Percentiles rank a stretch among this genome's conserved stretches.
phyloP scores from a whole-genome alignment of 2,888 invertebrate species.

The Hirtodrosophila duncani region DNA sequence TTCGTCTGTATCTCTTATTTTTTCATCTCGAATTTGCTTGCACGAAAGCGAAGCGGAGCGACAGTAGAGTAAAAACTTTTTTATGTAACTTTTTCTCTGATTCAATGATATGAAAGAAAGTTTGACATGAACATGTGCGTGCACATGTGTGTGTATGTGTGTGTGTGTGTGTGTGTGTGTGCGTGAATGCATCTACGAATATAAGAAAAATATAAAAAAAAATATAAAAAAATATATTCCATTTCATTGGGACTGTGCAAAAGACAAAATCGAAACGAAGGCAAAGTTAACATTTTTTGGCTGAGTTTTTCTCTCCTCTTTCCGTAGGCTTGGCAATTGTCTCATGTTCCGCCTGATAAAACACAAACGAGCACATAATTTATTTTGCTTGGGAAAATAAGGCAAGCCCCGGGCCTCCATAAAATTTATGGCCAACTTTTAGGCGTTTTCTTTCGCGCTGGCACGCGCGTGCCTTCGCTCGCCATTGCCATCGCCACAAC shows the following conservation, averaged over 20 bases:
- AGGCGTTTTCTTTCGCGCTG: slow-evolving; percentile 1
- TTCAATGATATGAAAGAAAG: slow-evolving; percentile 46
- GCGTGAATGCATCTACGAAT: slow-evolving; percentile 13
- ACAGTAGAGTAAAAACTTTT: slow-evolving; percentile 38
- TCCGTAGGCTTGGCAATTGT: too few species aligned
- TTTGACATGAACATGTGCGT: slow-evolving; percentile 39
- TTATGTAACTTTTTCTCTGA: slow-evolving; percentile 36
- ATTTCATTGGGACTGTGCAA: slow-evolving; percentile 19
- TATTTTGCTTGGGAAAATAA: slow-evolving; percentile 42
- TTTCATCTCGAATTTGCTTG: neutral
- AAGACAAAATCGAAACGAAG: slow-evolving; percentile 15
- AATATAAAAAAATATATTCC: neutral
- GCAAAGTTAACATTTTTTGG: slow-evolving; percentile 34
- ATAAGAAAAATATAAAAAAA: slow-evolving; percentile 7
- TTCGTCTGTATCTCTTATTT: too few species aligned
- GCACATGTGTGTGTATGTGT: neutral
- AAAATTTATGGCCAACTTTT: slow-evolving; percentile 35
- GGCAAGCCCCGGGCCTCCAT: slow-evolving; percentile 24
- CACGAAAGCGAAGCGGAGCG: too few species aligned
- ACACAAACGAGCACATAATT: slow-evolving; percentile 47
- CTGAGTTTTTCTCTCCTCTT: too few species aligned
- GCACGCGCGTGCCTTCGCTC: too few species aligned
- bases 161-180: neutral
- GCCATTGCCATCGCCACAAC: too few species aligned
- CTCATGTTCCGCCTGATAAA: slow-evolving; percentile 50